Conservation (phyloP, 2,113 vertebrate species). For the Campylorhamphus procurvoides region DNA sequence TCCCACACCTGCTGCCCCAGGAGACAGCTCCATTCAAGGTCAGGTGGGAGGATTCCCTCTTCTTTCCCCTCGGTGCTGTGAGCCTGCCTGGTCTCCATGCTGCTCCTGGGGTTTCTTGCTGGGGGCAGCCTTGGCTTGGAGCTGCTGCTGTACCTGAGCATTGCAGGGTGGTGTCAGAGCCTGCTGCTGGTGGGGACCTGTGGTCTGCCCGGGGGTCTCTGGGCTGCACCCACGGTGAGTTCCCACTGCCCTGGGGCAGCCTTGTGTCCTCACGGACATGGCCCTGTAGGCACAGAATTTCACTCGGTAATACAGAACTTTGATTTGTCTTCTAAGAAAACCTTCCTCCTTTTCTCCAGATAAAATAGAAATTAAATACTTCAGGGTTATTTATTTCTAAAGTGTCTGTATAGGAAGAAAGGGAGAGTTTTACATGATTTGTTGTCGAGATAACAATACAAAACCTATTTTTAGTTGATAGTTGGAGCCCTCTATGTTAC, state of each 20-base stretch:
- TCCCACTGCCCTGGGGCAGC: neutral
- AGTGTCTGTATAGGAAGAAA: neutral
- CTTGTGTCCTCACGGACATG: accelerated
- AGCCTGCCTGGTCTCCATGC: accelerated
- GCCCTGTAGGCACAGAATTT: neutral
- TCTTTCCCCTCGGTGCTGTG: accelerated
- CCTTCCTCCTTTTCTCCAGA: neutral
- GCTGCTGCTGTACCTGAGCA: neutral
- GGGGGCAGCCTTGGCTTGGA: neutral
- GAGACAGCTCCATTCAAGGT: neutral
- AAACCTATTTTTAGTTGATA: neutral
- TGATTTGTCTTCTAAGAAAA: neutral
- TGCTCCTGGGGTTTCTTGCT: accelerated
- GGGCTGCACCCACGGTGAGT: accelerated
- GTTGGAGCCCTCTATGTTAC: neutral
- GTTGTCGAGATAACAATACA: neutral
- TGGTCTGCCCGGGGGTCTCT: accelerated
- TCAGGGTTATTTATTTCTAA: accelerated
- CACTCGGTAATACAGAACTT: neutral
- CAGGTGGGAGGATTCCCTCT: accelerated
- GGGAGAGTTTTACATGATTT: neutral
- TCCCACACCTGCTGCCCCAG: neutral
- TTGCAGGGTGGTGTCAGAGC: accelerated
- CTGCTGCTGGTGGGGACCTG: neutral
- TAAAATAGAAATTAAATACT: neutral